Evolutionary conservation across 2,113 vertebrate species (phyloP).

Genomic region (Mustela nigripes): DNA sequence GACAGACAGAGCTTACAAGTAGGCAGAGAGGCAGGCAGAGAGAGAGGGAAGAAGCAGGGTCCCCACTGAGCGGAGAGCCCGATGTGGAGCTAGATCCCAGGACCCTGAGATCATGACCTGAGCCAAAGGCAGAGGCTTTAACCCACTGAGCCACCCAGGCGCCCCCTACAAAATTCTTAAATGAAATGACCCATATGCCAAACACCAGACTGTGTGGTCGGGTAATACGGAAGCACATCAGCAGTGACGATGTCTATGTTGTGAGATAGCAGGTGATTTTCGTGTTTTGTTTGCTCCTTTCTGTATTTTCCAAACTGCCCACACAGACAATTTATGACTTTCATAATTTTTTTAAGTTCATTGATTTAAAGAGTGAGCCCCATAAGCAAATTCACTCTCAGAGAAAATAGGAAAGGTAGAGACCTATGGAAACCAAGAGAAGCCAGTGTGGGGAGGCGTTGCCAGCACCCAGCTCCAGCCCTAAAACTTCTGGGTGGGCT

Average conservation of each 20-base stretch:
- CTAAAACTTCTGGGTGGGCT: background rate
- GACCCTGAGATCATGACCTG: too few species aligned
- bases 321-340: background rate
- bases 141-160: too few species aligned
- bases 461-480: background rate
- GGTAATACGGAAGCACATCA: background rate
- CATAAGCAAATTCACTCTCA: background rate
- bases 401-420: background rate
- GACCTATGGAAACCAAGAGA: background rate
- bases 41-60: too few species aligned
- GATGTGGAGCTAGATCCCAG: too few species aligned
- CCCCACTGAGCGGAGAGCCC: too few species aligned
- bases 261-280: background rate
- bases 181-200: background rate
- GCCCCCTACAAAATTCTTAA: background rate
- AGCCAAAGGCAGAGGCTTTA: too few species aligned
- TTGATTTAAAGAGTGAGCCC: background rate
- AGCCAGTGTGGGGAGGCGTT: background rate
- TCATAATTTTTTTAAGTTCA: background rate
- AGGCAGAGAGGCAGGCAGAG: too few species aligned
- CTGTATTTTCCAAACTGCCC: background rate
- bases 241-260: background rate
- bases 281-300: background rate
- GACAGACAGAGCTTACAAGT: too few species aligned
- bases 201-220: background rate